Conservation (phyloP, 2,888 invertebrate species). For the Bellardia bayeri region DNA sequence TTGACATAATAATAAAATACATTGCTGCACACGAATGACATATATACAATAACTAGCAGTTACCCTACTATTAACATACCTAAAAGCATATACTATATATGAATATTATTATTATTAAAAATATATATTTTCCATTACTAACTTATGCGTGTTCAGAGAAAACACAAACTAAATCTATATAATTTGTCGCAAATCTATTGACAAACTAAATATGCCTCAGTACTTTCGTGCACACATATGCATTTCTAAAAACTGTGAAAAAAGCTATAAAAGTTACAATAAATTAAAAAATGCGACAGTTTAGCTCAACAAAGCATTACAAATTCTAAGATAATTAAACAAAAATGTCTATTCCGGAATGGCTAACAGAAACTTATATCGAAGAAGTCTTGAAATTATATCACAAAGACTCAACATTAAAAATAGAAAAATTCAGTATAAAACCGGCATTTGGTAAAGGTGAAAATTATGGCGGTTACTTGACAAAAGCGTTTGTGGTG, state of each 20-base stretch:
- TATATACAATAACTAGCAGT: not conserved
- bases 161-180: too few species aligned
- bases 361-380: constrained; percentile 80
- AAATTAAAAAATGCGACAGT: constrained; percentile 33
- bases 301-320: not conserved
- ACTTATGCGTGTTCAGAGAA: too few species aligned
- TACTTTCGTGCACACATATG: not conserved
- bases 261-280: constrained; percentile 40
- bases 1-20: constrained; percentile 1
- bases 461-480: constrained; percentile 81
- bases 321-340: not conserved
- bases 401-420: constrained; percentile 76
- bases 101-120: too few species aligned
- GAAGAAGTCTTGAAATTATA: constrained; percentile 76
- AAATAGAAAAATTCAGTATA: constrained; percentile 74
- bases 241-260: not conserved
- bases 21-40: not conserved
- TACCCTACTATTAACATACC: not conserved
- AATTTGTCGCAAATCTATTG: not conserved
- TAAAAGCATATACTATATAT: too few species aligned
- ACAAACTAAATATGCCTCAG: not conserved
- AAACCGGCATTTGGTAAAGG: constrained; percentile 80
- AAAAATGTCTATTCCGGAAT: constrained; percentile 78
- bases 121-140: too few species aligned
- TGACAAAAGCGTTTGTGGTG: constrained; percentile 77